Base-by-base conservation (phyloP, 35 echinoderm and acorn worm genomes). In the Holothuria glaberrima region DNA sequence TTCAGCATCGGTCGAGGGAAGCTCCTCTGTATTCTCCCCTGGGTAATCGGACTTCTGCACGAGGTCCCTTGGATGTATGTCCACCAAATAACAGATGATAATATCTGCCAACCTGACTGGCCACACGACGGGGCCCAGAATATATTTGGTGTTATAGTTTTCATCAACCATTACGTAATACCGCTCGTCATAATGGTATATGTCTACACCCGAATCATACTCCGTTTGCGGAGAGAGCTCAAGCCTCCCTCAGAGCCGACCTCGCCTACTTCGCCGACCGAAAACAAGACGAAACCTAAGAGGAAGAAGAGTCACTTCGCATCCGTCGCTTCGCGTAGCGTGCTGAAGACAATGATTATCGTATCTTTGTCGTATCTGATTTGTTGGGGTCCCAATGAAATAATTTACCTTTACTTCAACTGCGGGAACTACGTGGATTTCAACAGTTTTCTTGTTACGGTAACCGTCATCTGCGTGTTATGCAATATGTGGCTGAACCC, bases 131-230 rank as follows among this genome's bases (percentile, higher is more conserved):
- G 82, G 38, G 82, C 36, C n/a, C 93, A 58, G 50, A 21, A 21
- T 19, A 79, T 75, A 28, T 88, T 94, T 18, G 93, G 93, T 2
- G 32, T 91, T n/a, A 64, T 97, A 3, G 90, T 94, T 30, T 94
- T 94, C 36, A 94, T 94, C 59, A 76, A 89, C 70, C 95, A 97
- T 34, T 97, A 94, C 62, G 28, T 97, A 27, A 70, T 94, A 44
- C 95, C 95, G 9, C 66, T 97, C 5, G 34, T 91, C 5, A 88
- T 97, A 20, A 97, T 97, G 95, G 58, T 90, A 21, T 97, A 91
- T 58, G 95, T 94, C 13, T 97, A 97, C 89, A 94, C 86, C 20
- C 78, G 85, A 56, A 97, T 97, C 26, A 71, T 96, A 4, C n/a
- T 96, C 13, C 85, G 87, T n/a, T 87, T 96, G 12, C 31, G 45